Evolutionary conservation across 2,113 vertebrate species (phyloP).

Genomic region (Proteles cristata): DNA sequence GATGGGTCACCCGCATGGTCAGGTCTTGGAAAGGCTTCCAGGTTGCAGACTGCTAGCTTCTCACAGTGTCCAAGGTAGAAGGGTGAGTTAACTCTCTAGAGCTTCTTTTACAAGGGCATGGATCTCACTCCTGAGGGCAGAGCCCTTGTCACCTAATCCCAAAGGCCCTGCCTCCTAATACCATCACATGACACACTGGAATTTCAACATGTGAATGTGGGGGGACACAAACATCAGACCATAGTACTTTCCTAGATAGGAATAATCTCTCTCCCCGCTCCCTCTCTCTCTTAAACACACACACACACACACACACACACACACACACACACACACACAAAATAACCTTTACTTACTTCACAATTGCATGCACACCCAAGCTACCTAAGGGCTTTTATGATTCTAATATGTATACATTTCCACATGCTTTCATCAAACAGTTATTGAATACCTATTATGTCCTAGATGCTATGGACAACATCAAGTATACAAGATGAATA

Average conservation of each 20-base stretch:
- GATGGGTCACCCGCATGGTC: background rate
- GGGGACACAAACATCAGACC: background rate
- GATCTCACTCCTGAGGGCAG: background rate
- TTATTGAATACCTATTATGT: background rate
- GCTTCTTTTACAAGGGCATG: background rate
- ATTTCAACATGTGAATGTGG: background rate
- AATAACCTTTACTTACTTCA: conserved; percentile 19
- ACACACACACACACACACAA: background rate
- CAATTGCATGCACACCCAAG: background rate
- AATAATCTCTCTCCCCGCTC: background rate
- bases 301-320: background rate
- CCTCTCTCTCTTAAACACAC: too few relatives aligned
- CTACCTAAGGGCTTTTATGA: background rate
- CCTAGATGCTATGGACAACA: background rate
- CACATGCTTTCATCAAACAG: background rate
- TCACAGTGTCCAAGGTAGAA: background rate
- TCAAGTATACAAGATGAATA: background rate
- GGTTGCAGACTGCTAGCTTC: background rate
- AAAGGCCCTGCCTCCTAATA: background rate
- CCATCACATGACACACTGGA: background rate
- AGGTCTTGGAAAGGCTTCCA: background rate
- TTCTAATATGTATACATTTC: background rate
- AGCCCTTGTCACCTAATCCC: background rate
- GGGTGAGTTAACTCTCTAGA: background rate
- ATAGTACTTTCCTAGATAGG: background rate